A percentile compares a stretch with the other conserved stretches of the same genome.
Conservation (phyloP, 2,888 invertebrate species). For the Drosophila picticornis region DNA sequence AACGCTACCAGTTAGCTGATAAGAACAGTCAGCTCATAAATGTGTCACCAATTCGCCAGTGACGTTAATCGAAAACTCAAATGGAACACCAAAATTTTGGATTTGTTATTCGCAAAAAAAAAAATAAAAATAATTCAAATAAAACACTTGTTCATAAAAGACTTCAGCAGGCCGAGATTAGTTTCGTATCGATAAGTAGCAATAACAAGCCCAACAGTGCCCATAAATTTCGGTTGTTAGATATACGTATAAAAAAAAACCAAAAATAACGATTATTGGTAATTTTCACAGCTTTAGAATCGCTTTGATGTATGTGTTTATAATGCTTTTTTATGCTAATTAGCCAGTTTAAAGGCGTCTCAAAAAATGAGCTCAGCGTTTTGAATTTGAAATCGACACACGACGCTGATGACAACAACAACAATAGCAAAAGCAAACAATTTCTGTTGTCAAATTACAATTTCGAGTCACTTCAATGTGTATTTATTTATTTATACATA, state of each 20-base stretch:
- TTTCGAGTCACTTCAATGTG: slow-evolving; percentile 36
- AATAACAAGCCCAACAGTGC: slow-evolving; percentile 4
- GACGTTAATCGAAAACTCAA: slow-evolving; percentile 49
- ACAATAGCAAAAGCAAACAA: slow-evolving; percentile 24
- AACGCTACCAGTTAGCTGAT: slow-evolving; percentile 38
- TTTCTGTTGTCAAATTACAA: slow-evolving; percentile 57
- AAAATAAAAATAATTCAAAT: neutral
- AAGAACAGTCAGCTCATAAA: slow-evolving; percentile 60
- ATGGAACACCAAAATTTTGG: slow-evolving; percentile 8
- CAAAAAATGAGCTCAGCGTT: slow-evolving; percentile 79
- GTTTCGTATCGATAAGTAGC: slow-evolving; percentile 2
- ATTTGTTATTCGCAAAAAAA: slow-evolving; percentile 14
- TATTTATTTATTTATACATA: slow-evolving; percentile 51
- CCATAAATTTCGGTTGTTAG: slow-evolving; percentile 14
- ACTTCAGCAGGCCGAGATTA: slow-evolving; percentile 25
- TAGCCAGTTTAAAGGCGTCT: slow-evolving; percentile 60
- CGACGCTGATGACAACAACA: slow-evolving; percentile 33
- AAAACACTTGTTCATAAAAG: slow-evolving; percentile 18
- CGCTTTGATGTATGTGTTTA: slow-evolving; percentile 56
- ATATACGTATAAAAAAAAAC: slow-evolving; percentile 17
- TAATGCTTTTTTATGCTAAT: slow-evolving; percentile 75
- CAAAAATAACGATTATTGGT: slow-evolving; percentile 47
- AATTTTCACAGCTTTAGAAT: slow-evolving; percentile 55
- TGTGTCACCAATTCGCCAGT: slow-evolving; percentile 67
- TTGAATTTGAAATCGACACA: slow-evolving; percentile 64